These are phyloP conservation scores for Callitettix versicolor DNA, from an alignment of 1,140 invertebrate genomes.

Conservation along the genomic window DNA sequence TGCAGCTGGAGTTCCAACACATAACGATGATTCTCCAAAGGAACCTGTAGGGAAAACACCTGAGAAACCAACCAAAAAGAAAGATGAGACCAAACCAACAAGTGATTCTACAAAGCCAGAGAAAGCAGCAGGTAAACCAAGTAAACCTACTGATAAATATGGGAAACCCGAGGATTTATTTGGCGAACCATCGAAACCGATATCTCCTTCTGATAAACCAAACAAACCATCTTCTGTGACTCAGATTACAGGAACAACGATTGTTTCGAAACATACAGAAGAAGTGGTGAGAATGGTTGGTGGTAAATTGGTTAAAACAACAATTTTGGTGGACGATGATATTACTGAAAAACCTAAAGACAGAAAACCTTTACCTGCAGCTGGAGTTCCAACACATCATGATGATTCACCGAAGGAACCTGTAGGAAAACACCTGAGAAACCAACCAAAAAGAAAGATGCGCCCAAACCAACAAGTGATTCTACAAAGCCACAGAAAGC, in stretches of 20 bases:
- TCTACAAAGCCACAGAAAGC: background rate
- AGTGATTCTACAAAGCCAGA: background rate
- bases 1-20: background rate
- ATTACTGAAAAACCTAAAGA: no score
- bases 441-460: background rate
- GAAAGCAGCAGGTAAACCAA: conserved; percentile 5
- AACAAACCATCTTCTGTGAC: no score
- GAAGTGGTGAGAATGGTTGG: conserved; percentile 20
- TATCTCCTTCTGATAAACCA: no score
- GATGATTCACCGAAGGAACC: background rate
- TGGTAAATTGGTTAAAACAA: conserved; percentile 18
- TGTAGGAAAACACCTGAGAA: background rate
- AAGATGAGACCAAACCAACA: background rate
- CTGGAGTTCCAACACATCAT: background rate
- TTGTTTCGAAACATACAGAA: background rate
- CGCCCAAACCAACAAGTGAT: background rate
- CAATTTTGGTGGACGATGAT: background rate
- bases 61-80: no score
- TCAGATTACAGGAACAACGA: no score
- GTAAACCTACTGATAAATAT: conserved; percentile 1
- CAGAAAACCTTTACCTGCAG: background rate
- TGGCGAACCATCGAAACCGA: background rate
- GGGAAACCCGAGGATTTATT: background rate
- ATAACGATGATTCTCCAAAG: background rate
- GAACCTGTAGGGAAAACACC: background rate